Conservation (phyloP, 2,797 vertebrate species). For the Holocentrus rufus region DNA sequence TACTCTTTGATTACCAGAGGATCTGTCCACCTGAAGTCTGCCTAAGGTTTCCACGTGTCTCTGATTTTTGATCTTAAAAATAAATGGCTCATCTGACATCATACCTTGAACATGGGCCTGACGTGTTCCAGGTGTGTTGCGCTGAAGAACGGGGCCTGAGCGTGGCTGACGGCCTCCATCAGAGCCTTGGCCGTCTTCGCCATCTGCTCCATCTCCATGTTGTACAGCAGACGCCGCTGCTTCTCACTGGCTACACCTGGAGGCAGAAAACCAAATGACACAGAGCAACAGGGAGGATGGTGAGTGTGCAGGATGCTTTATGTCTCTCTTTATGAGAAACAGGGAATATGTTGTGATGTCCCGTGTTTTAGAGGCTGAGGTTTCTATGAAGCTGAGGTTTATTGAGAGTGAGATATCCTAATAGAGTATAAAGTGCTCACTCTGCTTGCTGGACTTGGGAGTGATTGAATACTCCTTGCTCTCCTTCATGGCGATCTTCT, state of each 20-base stretch:
- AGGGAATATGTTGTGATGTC: neutral
- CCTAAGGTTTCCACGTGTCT: neutral
- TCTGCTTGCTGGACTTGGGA: conserved; percentile 91
- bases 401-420: neutral
- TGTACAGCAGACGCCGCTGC: conserved; percentile 93
- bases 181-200: conserved; percentile 96
- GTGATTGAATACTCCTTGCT: conserved; percentile 93
- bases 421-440: conserved; percentile 79
- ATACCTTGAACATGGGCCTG: conserved; percentile 97
- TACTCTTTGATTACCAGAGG: too few species aligned
- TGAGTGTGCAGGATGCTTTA: neutral
- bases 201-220: conserved; percentile 99
- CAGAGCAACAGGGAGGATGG: neutral
- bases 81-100: neutral
- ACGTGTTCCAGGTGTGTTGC: conserved; percentile 97
- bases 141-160: conserved; percentile 95
- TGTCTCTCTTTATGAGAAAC: neutral
- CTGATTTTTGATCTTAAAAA: neutral
- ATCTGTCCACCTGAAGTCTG: neutral
- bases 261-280: neutral
- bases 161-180: conserved; percentile 97
- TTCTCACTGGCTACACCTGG: conserved; percentile 92
- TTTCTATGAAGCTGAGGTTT: too few species aligned
- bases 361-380: too few species aligned
- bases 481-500: conserved; percentile 97